Evolutionary conservation across 2,113 vertebrate species (phyloP), one percentile per base, ranked within the genome.

Genomic region (Urocynchramus pylzowi): DNA sequence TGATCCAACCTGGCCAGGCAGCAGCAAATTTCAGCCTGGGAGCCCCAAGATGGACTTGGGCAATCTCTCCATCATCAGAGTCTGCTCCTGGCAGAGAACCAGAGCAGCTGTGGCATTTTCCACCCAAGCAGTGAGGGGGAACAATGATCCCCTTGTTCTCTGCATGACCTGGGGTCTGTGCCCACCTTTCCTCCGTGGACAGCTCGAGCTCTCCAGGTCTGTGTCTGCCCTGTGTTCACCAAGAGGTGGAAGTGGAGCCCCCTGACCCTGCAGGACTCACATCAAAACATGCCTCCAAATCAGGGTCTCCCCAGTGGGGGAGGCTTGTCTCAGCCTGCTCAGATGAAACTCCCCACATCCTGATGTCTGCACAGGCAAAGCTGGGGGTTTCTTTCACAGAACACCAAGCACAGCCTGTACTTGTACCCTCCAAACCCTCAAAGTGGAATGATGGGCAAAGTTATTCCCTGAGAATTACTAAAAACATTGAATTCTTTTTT

Each of bases 181-280:
- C 28, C 39, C n/a, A 37, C 16, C 22, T 60, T 65, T n/a, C 6
- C 42, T 13, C 30, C 6, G 0, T 4, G 19, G 44, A 2, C 30
- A 64, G 21, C 41, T 28, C 0, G 0, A 68, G 16, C 16, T 63
- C 47, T 61, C 47, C 56, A 75, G 56, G 61, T 65, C 54, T 11
- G 45, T 6, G 26, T 44, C 21, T 53, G 69, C 64, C 77, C 50
- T 3, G 3, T 41, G n/a, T 10, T 82, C 65, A 64, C 61, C 49
- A 71, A 91, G 56, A 94, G 56, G 57, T 91, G 84, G 49, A 75
- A 91, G 44, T 27, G 78, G 37, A 93, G 44, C 37, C 74, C n/a
- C 75, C 70, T 16, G 14, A 65, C 67, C 75, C 1, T 8, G 30
- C 0, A 0, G 56, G 13, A 10, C 33, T 57, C 35, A 13, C 16